phyloP scores from a whole-genome alignment of 2,888 invertebrate species.

The Hemithea aestivaria region DNA sequence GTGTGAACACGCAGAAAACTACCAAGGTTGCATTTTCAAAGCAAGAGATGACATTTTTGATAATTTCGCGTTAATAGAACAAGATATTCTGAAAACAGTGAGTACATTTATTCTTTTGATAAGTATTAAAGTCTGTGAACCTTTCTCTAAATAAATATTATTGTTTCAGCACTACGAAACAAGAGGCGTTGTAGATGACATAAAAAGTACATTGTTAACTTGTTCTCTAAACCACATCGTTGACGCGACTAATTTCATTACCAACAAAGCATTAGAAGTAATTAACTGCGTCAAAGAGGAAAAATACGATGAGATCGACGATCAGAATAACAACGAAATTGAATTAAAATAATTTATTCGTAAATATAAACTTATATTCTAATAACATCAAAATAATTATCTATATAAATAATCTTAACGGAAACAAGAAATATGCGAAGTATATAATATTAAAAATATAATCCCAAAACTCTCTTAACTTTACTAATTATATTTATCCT shows the following conservation, averaged over 20 bases:
- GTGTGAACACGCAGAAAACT: constrained; percentile 29
- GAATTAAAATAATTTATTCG: too few relatives aligned
- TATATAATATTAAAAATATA: too few relatives aligned
- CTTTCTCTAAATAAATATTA: constrained; percentile 2
- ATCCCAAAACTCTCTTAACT: too few relatives aligned
- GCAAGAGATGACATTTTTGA: constrained; percentile 33
- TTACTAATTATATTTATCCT: too few relatives aligned
- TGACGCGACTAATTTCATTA: constrained; percentile 34
- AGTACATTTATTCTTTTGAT: constrained; percentile 28
- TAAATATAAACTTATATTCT: too few relatives aligned
- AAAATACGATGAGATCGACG: constrained; percentile 9
- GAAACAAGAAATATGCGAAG: too few relatives aligned
- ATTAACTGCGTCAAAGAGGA: constrained; percentile 37
- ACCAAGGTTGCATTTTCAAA: constrained; percentile 37
- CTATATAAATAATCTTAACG: too few relatives aligned
- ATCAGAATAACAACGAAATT: constrained; percentile 1
- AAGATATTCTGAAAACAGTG: constrained; percentile 36
- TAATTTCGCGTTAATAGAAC: constrained; percentile 34
- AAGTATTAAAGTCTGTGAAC: background rate
- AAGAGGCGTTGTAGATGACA: constrained; percentile 35
- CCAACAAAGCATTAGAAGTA: constrained; percentile 34
- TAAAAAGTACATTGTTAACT: constrained; percentile 33
- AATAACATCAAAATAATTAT: too few relatives aligned
- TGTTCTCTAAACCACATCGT: constrained; percentile 44
- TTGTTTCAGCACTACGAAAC: constrained; percentile 37